Percentiles rank a stretch among this genome's conserved stretches.
These are phyloP conservation scores for Agrotis puta DNA, from an alignment of 2,888 invertebrate genomes.

Conservation along the genomic window DNA sequence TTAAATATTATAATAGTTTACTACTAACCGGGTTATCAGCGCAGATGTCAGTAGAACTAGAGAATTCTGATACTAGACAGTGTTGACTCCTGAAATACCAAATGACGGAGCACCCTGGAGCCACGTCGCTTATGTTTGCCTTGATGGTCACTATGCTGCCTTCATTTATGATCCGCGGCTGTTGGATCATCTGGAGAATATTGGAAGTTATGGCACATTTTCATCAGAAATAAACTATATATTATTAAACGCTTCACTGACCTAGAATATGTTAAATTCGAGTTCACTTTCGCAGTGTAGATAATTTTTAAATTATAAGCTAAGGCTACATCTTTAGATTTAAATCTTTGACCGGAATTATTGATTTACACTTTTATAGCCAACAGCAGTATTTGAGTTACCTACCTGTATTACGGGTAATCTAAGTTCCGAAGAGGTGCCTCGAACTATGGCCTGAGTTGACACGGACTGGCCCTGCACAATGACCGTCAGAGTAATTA, in stretches of 20 bases:
- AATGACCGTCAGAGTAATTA: constrained; percentile 64
- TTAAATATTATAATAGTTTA: not conserved
- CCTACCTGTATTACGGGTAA: constrained; percentile 76
- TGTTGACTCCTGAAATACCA: constrained; percentile 77
- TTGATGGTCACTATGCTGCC: constrained; percentile 63
- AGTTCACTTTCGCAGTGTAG: no score
- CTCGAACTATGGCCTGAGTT: constrained; percentile 57
- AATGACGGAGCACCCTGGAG: constrained; percentile 74
- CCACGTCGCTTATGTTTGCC: constrained; percentile 74
- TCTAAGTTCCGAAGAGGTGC: constrained; percentile 60
- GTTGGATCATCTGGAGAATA: constrained; percentile 68
- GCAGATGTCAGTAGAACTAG: constrained; percentile 58
- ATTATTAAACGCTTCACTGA: no score
- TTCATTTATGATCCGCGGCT: constrained; percentile 70
- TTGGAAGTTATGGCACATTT: no score
- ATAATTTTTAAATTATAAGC: no score
- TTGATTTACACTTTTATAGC: not conserved
- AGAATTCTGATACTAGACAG: constrained; percentile 50
- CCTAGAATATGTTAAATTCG: no score
- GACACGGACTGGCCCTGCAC: constrained; percentile 61
- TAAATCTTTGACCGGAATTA: not conserved
- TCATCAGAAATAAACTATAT: no score
- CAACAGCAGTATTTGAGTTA: no score
- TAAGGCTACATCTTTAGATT: not conserved
- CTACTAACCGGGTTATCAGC: constrained; percentile 68